Evolutionary conservation across 2,888 invertebrate genomes (phyloP).

Genomic region (Dysmachus trigonus): DNA sequence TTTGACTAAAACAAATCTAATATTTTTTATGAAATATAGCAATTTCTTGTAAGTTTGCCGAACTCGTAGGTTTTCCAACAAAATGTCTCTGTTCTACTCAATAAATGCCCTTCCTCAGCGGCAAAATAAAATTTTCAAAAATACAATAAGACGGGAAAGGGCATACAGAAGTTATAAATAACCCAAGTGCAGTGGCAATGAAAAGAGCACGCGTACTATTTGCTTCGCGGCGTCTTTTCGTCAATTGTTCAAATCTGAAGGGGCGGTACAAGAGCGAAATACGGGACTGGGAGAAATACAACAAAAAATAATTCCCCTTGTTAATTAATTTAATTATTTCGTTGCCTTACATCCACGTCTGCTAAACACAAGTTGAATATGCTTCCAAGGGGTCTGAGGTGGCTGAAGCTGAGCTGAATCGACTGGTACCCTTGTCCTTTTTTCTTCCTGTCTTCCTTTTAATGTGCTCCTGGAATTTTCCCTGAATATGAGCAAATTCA

Average conservation of each 20-base stretch:
- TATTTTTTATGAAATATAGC: too few species aligned
- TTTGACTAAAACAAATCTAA: too few species aligned
- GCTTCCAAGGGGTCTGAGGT: neutral
- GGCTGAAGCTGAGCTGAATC: neutral
- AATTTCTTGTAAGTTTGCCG: too few species aligned
- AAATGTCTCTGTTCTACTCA: neutral
- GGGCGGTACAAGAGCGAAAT: neutral
- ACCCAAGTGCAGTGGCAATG: neutral
- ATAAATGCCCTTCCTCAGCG: neutral
- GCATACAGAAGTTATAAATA: neutral
- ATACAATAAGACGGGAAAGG: neutral
- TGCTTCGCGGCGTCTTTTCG: neutral
- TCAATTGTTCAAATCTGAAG: neutral
- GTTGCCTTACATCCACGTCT: neutral
- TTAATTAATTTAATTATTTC: slow-evolving; percentile 4
- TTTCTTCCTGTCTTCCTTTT: neutral
- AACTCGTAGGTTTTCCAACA: neutral
- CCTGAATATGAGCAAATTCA: neutral
- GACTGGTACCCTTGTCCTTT: neutral
- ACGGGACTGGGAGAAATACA: neutral
- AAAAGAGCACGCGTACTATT: neutral
- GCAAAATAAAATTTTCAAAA: neutral
- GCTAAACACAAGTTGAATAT: neutral
- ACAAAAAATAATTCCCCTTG: slow-evolving; percentile 2
- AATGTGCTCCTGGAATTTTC: neutral